phyloP scores from a whole-genome alignment of 1,140 invertebrate genomes.

The Dufourea novaeangliae region DNA sequence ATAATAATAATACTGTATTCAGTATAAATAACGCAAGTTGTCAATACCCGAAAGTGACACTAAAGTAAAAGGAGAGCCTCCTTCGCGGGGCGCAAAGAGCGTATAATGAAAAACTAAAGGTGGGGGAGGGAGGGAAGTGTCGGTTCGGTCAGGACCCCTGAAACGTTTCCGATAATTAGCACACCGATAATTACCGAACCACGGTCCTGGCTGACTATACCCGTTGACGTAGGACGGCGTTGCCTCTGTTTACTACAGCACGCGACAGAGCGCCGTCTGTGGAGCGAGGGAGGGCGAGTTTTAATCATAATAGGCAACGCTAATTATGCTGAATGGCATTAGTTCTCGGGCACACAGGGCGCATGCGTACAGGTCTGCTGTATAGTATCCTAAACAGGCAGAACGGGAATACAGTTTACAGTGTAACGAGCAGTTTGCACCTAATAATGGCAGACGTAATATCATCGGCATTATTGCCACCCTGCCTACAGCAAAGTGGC shows the following conservation, averaged over 20 bases:
- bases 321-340: conserved; percentile 63
- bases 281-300: conserved; percentile 36
- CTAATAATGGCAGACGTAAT: conserved; percentile 56
- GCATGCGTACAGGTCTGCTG: no score
- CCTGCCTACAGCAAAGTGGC: conserved; percentile 28
- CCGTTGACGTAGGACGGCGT: conserved; percentile 35
- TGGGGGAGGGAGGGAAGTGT: neutral
- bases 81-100: no score
- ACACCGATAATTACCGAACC: conserved; percentile 31
- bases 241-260: conserved; percentile 26
- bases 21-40: no score
- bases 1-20: no score
- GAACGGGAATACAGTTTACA: conserved; percentile 44
- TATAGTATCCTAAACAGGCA: neutral
- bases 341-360: conserved; percentile 47
- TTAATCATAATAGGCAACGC: conserved; percentile 54
- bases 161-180: conserved; percentile 37
- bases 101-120: no score
- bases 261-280: neutral
- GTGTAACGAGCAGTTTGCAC: conserved; percentile 60
- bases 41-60: no score
- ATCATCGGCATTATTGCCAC: conserved; percentile 31
- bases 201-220: conserved; percentile 30
- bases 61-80: no score
- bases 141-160: neutral